Evolutionary conservation across 2,113 vertebrate genomes (phyloP).

Genomic region (Myotis brandtii): DNA sequence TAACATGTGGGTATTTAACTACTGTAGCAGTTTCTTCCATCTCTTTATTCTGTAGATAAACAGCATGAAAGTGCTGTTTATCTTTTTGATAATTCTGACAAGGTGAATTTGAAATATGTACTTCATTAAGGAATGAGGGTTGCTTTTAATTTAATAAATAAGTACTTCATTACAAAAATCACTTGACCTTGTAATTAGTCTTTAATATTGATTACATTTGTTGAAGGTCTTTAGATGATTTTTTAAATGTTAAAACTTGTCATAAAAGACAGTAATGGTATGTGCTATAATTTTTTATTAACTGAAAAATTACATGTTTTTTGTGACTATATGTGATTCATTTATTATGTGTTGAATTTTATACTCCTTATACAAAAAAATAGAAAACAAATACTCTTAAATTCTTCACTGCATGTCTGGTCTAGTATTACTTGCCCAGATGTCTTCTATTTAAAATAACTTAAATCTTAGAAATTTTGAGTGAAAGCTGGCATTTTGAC

Average conservation of each 20-base stretch:
- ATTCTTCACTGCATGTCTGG: neutral
- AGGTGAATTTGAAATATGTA: slow-evolving; percentile 45
- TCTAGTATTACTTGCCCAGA: neutral
- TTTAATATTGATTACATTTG: slow-evolving; percentile 16
- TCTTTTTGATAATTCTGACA: slow-evolving; percentile 14
- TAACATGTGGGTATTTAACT: neutral
- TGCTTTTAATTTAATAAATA: slow-evolving; percentile 41
- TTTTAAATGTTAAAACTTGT: slow-evolving; percentile 33
- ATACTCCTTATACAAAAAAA: neutral
- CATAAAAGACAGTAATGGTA: neutral
- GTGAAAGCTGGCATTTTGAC: neutral
- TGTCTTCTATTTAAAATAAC: slow-evolving; percentile 36
- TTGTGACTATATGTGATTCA: neutral
- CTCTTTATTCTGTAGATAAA: neutral
- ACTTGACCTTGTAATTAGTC: neutral
- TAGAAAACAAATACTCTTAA: slow-evolving; percentile 27
- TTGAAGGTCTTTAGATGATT: neutral
- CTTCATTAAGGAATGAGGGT: neutral
- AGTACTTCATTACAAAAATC: neutral
- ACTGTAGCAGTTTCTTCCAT: neutral
- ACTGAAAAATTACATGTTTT: neutral
- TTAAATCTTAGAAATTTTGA: slow-evolving; percentile 19
- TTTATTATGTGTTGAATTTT: slow-evolving; percentile 49
- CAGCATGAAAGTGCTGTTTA: neutral
- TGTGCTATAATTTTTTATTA: neutral